Base-by-base conservation (phyloP, 30 jellyfish, hydroid and myxozoan genomes). In the Hydractinia symbiolongicarpus region DNA sequence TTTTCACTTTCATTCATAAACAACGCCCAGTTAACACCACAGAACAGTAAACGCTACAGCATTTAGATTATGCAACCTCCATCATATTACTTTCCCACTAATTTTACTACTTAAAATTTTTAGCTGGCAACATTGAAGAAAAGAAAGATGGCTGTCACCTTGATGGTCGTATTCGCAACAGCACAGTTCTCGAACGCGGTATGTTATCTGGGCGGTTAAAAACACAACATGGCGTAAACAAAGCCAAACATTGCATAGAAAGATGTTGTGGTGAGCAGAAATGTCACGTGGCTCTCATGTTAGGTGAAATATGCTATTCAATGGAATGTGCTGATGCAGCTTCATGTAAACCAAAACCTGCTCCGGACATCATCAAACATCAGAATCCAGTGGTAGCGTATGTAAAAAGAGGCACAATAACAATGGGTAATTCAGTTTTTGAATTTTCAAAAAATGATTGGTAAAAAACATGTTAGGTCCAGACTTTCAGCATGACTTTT, bases 271-370 rank as follows among this genome's bases (percentile, higher is more conserved):
- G 78, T 15, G 96, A 75, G 53, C 77, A 87, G 82, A 86, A 87
- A 61, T 93, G 99, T 71, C 91, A 93, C 72, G 99, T 93, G 66
- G 99, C 99, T 30, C 53, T 93, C 82, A 93, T 88, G 99, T 87
- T 93, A 53, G 96, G 95, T 8, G 70, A 77, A 6, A 61, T 87
- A 19, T 93, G 99, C 55, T 93, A 93, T 77, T 87, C 99, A 67
- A 84, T 93, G 99, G 99, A 93, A 83, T 93, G 99, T 67, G 95
- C 91, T 5, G 85, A 93, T 66, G 88, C 84, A 61, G 85, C 88
- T 50, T 93, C 95, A 3, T 93, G 99, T 55, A 83, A 81, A 68
- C 94, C 99, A 5, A 88, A 87, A 81, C 77, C 79, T 8, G 99
- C 99, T 5, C 95, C 99, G 8, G 86, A 83, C 20, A 77, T 82